phyloP scores from a whole-genome alignment of 2,797 vertebrate species.

The Scolopax bukidnonensis region DNA sequence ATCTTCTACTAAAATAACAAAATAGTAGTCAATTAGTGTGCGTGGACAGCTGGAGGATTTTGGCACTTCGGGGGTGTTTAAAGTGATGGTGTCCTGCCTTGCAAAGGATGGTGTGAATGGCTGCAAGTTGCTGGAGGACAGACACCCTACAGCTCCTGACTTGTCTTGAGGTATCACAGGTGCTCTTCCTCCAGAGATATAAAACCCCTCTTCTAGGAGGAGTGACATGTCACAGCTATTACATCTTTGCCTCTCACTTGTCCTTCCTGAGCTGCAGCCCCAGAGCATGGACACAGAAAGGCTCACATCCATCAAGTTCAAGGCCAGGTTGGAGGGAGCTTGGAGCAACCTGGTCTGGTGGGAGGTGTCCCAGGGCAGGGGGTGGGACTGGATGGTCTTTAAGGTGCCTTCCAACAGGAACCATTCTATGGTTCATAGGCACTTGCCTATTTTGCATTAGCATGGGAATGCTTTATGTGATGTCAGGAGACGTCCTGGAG shows the following conservation, averaged over 20 bases:
- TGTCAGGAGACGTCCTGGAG: neutral
- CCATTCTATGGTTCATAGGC: neutral
- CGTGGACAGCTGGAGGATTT: neutral
- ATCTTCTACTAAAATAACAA: neutral
- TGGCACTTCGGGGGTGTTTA: neutral
- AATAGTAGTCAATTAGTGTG: neutral
- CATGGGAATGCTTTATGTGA: neutral
- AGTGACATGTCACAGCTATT: neutral
- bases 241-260: neutral
- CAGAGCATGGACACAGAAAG: neutral
- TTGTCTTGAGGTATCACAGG: neutral
- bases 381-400: no score
- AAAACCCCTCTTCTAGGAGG: neutral
- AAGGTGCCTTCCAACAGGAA: no score
- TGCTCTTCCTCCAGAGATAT: neutral
- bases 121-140: neutral
- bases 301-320: neutral
- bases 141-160: neutral
- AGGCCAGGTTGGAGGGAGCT: no score
- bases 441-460: neutral
- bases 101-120: rapidly evolving
- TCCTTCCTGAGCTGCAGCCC: neutral
- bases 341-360: no score
- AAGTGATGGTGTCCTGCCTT: neutral
- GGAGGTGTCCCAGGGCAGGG: no score